Base-by-base conservation (phyloP, 1,140 invertebrate genomes). In the Plutomurus gul region DNA sequence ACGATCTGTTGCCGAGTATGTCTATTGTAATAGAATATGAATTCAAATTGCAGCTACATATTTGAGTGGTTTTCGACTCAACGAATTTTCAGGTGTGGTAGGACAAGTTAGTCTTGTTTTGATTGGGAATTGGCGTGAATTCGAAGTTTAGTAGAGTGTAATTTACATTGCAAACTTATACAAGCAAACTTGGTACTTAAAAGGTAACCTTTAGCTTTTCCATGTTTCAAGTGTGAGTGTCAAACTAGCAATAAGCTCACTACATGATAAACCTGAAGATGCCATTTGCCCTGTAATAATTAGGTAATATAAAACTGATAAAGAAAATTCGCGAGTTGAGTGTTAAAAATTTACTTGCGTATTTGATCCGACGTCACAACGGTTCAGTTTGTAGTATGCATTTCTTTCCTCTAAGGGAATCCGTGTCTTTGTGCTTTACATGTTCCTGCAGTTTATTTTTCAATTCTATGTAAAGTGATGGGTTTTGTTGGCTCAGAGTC, bases 121-220 rank as follows among this genome's bases (percentile, higher is more conserved):
- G 56, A 65, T 65, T 65, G 56, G 36, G 56, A 65, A 33, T 65
- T 65, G 56, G 56, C 56, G 56, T 65, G 56, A 65, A 65, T 65
- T 33, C 36, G 56, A 65, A 65, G 56, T 65, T 65, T 65, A 33
- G 3, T n/a, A 65, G 56, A n/a, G 13, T 30, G 36, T 30, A 65
- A 65, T 49, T 49, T 4, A 49, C 11, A n/a, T 65, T 65, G 27
- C 30, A 65, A 65, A 30, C 56, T 30, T 65, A 30, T n/a, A n/a
- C n/a, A n/a, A n/a, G n/a, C n/a, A n/a, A n/a, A n/a, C n/a, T n/a
- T n/a, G n/a, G n/a, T n/a, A n/a, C n/a, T n/a, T n/a, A n/a, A n/a
- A 33, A 65, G 27, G 27, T 27, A 60, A 27, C n/a, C n/a, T n/a
- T n/a, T n/a, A n/a, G n/a, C n/a, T n/a, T n/a, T n/a, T n/a, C n/a